These are phyloP conservation scores for Cygnus atratus DNA, from an alignment of 2,113 vertebrate species.

Conservation along the genomic window DNA sequence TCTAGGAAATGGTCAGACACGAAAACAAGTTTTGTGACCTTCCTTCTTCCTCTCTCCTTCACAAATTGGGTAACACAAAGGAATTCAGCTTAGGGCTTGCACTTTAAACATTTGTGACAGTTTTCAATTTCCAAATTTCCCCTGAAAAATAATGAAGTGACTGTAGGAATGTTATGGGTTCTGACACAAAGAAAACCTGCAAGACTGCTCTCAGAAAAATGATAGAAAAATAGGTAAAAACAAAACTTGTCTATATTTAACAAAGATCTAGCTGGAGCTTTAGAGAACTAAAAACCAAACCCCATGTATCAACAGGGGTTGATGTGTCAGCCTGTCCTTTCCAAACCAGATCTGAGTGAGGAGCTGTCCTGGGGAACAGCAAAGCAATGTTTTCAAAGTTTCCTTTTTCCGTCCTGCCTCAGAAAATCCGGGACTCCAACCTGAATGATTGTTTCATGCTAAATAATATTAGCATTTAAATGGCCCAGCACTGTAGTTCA, in stretches of 20 bases:
- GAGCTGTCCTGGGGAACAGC: background rate
- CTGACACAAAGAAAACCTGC: background rate
- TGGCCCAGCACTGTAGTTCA: conserved; percentile 53
- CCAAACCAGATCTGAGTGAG: background rate
- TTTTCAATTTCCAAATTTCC: background rate
- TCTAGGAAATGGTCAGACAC: background rate
- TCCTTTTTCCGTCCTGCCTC: background rate
- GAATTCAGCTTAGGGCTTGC: background rate
- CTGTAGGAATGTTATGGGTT: background rate
- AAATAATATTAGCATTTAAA: conserved; percentile 72
- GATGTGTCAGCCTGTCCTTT: background rate
- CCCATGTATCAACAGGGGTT: background rate
- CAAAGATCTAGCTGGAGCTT: background rate
- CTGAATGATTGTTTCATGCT: conserved; percentile 50
- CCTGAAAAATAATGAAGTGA: background rate
- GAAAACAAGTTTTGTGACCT: background rate
- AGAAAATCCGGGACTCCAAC: conserved; percentile 53
- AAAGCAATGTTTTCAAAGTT: conserved; percentile 8
- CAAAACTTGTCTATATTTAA: background rate
- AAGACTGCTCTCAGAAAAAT: background rate
- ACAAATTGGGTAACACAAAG: background rate
- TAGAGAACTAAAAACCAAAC: background rate
- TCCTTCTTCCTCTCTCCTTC: background rate
- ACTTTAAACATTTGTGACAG: background rate
- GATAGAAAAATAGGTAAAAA: background rate